These are phyloP conservation scores for Danio jaintianensis DNA, from an alignment of 2,797 vertebrate species.

Conservation along the genomic window DNA sequence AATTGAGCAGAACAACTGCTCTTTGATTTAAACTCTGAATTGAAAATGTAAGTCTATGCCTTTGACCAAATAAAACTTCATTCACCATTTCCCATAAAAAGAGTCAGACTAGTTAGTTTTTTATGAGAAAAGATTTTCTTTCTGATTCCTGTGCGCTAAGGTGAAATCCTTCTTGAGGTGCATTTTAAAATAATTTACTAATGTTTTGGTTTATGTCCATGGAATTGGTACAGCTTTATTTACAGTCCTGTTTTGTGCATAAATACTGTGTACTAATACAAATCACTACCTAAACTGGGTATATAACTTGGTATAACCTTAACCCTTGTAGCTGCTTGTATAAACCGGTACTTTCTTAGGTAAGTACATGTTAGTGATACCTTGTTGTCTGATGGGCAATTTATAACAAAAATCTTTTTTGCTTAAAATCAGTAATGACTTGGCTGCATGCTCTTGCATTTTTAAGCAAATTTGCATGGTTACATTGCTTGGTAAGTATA, in stretches of 20 bases:
- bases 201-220: conserved; percentile 3
- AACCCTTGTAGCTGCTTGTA: no score
- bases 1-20: conserved; percentile 47
- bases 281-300: no score
- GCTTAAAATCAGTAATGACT: not conserved
- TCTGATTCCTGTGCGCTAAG: not conserved
- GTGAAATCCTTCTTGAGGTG: not conserved
- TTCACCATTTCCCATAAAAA: conserved; percentile 42
- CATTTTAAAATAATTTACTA: not conserved
- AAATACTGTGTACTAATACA: no score
- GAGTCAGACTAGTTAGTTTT: conserved; percentile 15
- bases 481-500: not conserved
- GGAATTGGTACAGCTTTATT: not conserved
- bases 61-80: conserved; percentile 30
- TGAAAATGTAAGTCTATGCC: conserved; percentile 43
- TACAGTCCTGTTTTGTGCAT: no score
- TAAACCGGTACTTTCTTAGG: no score
- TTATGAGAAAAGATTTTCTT: not conserved
- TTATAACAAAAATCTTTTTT: not conserved
- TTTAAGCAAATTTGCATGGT: not conserved
- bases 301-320: no score
- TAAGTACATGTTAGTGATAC: not conserved
- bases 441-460: not conserved
- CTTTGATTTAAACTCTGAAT: conserved; percentile 42
- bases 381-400: not conserved